These are phyloP conservation scores for Pygoscelis antarcticus DNA, from an alignment of 2,113 vertebrate species.

Conservation along the genomic window DNA sequence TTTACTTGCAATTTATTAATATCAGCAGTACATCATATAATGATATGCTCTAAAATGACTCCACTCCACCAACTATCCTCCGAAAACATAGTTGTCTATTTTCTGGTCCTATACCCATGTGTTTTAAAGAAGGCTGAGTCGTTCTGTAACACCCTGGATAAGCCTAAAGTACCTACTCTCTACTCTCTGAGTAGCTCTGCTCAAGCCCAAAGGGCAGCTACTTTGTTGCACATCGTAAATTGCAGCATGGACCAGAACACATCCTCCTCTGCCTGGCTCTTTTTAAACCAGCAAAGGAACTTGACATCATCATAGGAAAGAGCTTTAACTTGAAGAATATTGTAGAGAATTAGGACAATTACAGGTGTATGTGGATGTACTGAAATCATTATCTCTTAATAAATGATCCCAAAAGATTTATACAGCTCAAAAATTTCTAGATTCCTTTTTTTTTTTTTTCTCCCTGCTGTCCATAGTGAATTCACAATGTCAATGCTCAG, in stretches of 20 bases:
- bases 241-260: neutral
- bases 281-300: neutral
- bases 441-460: neutral
- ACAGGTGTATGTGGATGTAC: neutral
- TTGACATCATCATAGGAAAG: neutral
- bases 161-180: neutral
- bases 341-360: neutral
- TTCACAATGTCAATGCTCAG: neutral
- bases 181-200: neutral
- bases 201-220: neutral
- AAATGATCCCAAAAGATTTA: neutral
- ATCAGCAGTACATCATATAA: neutral
- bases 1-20: neutral
- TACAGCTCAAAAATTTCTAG: neutral
- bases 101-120: neutral
- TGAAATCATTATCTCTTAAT: neutral
- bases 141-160: neutral
- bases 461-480: neutral
- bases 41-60: neutral
- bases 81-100: neutral
- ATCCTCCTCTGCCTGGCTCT: neutral
- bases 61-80: neutral
- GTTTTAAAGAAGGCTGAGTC: neutral
- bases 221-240: neutral
- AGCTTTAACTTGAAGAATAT: neutral